A percentile compares a stretch with the other conserved stretches of the same genome.
Conservation (phyloP, 1,140 invertebrate genomes). For the Paralvinella palmiformis region DNA sequence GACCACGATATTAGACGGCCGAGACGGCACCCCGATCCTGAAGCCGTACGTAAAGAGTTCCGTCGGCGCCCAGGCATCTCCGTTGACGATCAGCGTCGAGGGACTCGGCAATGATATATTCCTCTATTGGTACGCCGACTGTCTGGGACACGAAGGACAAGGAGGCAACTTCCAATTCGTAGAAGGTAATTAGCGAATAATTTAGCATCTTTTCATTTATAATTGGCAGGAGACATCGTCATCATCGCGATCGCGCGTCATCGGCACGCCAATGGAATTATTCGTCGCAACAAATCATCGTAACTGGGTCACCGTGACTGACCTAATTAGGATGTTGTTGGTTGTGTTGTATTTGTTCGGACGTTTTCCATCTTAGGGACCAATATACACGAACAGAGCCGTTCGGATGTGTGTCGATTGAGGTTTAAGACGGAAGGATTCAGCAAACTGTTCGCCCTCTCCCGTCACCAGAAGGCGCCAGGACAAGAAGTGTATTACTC, state of each 20-base stretch:
- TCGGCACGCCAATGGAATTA: too few species aligned
- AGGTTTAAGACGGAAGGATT: conserved; percentile 65
- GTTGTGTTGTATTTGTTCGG: too few species aligned
- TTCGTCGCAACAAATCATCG: too few species aligned
- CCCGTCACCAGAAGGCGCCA: conserved; percentile 61
- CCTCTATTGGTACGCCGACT: conserved; percentile 68
- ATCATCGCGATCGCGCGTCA: too few species aligned
- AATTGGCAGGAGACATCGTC: too few species aligned
- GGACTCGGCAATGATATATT: conserved; percentile 66
- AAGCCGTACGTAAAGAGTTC: conserved; percentile 60
- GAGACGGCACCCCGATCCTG: conserved; percentile 62
- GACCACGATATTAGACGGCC: conserved; percentile 64
- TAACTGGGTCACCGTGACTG: too few species aligned
- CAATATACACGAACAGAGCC: conserved; percentile 59
- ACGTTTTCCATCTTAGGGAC: too few species aligned
- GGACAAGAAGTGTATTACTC: conserved; percentile 66
- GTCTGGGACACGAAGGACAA: conserved; percentile 52
- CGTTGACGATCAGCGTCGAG: conserved; percentile 60
- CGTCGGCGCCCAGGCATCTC: conserved; percentile 62
- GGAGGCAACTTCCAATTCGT: conserved; percentile 35
- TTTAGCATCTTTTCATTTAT: too few species aligned
- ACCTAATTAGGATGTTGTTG: too few species aligned
- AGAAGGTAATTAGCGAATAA: conserved; percentile 6
- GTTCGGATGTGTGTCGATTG: conserved; percentile 65
- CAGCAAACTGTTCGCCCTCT: conserved; percentile 64